phyloP scores from a whole-genome alignment of 2,113 vertebrate species.

The Caranx ignobilis region DNA sequence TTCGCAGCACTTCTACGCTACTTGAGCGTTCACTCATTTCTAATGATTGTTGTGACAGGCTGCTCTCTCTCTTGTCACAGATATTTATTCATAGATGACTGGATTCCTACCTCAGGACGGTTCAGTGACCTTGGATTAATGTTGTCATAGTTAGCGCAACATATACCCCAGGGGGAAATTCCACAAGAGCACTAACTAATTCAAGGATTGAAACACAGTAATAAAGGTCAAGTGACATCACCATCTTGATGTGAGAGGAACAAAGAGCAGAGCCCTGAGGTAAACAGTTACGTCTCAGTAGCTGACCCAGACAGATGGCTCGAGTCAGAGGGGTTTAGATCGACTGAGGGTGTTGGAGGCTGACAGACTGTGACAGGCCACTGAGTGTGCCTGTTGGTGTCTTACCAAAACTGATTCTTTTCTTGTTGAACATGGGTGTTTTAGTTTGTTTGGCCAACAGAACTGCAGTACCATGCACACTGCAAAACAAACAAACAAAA shows the following conservation, averaged over 20 bases:
- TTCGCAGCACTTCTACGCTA: conserved; percentile 9
- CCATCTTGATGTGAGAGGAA: conserved; percentile 32
- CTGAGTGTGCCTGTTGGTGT: conserved; percentile 5
- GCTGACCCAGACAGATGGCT: conserved; percentile 50
- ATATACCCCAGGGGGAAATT: conserved; percentile 43
- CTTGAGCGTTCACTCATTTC: conserved; percentile 28
- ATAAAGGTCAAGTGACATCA: conserved; percentile 62
- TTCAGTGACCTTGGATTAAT: conserved; percentile 50
- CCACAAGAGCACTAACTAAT: conserved; percentile 46
- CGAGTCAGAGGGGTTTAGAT: conserved; percentile 44
- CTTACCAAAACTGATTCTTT: background rate
- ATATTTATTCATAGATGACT: conserved; percentile 52
- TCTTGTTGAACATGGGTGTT: background rate
- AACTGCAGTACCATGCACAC: background rate
- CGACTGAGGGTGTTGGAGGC: background rate
- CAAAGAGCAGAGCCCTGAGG: conserved; percentile 46
- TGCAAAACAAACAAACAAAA: background rate
- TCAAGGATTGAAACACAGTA: conserved; percentile 40
- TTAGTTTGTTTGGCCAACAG: background rate
- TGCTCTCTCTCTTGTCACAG: conserved; percentile 38
- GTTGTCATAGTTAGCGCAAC: conserved; percentile 41
- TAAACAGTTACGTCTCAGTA: conserved; percentile 36
- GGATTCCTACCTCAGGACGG: conserved; percentile 39
- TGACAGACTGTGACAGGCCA: conserved; percentile 24
- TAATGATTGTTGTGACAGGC: conserved; percentile 46